Evolutionary conservation across 1,140 invertebrate genomes (phyloP).

Genomic region (Harpegnathos saltator): DNA sequence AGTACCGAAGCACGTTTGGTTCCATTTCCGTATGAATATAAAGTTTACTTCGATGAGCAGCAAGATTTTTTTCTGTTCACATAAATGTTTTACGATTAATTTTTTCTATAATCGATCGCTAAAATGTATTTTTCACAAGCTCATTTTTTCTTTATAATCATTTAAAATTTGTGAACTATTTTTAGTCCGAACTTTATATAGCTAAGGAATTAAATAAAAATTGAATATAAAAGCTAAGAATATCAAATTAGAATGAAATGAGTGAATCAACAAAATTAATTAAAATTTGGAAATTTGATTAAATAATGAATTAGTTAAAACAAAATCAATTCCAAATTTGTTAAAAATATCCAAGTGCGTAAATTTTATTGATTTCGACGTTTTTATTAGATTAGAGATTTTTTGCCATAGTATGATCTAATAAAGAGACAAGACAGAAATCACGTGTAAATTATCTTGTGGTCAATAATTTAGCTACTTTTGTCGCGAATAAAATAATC

Average conservation of each 20-base stretch:
- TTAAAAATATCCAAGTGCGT: neutral
- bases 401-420: neutral
- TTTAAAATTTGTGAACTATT: slow-evolving; percentile 7
- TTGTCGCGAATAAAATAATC: slow-evolving; percentile 37
- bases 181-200: neutral
- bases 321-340: neutral
- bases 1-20: neutral
- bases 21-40: slow-evolving; percentile 11
- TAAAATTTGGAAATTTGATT: too few relatives aligned
- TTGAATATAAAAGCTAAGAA: too few relatives aligned
- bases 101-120: neutral
- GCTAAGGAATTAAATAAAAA: neutral
- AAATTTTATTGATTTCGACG: neutral
- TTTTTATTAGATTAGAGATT: slow-evolving; percentile 18
- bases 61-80: neutral
- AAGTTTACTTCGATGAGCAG: neutral
- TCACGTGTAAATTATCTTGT: neutral
- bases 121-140: neutral
- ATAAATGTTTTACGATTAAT: too few relatives aligned
- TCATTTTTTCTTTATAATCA: neutral
- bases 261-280: too few relatives aligned
- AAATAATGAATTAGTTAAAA: too few relatives aligned
- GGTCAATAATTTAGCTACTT: neutral
- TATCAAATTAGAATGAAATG: too few relatives aligned
- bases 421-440: slow-evolving; percentile 10